Evolutionary conservation across 2,888 invertebrate species (phyloP), one percentile per base, ranked within the genome.

Genomic region (Cerastis leucographa): DNA sequence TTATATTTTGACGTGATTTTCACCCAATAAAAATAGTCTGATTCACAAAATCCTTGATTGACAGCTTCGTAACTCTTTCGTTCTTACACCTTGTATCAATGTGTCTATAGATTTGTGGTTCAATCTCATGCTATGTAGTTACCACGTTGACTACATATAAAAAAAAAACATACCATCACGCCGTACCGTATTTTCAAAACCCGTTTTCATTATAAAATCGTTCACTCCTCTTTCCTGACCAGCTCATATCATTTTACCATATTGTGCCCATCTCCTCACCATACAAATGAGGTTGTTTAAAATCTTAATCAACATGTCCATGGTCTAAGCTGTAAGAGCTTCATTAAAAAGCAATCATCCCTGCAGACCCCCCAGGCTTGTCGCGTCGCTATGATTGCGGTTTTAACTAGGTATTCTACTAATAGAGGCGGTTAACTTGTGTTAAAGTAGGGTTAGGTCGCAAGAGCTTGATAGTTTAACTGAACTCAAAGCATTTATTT

Each of bases 291-390:
- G 29, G 54, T 84, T 72, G 56, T 85, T 72, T 73, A 74, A 81
- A 87, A 82, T 83, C 66, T 73, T 78, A 69, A 87, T 81, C 46
- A 85, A 75, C 72, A 46, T 25, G 75, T 76, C 76, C 22, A 56
- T 68, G 40, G 40, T 42, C 19, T 22, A 19, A 8, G 64, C 6
- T 56, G 51, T 59, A 74, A 85, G 74, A 77, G 54, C 25, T 85
- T 85, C 74, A 87, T 85, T 87, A 81, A 79, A 85, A 87, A 82
- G 85, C 75, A 87, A 85, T 87, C 87, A 85, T 62, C 66, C 25
- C 29, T 42, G 69, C 22, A 44, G 61, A 64, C 70, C 40, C 54
- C 66, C 46, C 54, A 51, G 49, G 59, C 59, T 46, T 40, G 68
- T 61, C 25, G 54, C 61, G 69, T 25, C 81, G 49, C 56, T 62